phyloP scores from a whole-genome alignment of 2,888 invertebrate species.

The Eupithecia pulchellata region DNA sequence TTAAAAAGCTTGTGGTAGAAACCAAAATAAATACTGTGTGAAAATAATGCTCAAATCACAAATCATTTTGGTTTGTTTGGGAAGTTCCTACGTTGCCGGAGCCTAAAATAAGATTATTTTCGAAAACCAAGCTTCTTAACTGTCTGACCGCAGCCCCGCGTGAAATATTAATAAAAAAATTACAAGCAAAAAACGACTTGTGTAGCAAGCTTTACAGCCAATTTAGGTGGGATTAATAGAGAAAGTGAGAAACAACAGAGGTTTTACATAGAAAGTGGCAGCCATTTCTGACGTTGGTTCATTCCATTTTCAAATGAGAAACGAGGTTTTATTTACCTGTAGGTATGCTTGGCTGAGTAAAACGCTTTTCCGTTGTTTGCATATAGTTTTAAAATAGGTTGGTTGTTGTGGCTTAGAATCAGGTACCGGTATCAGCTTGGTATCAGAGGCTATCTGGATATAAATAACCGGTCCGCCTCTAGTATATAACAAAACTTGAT shows the following conservation, averaged over 20 bases:
- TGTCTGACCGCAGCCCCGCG: conserved; percentile 20
- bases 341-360: neutral
- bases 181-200: conserved; percentile 37
- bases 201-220: conserved; percentile 43
- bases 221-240: conserved; percentile 45
- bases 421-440: too few species aligned
- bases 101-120: neutral
- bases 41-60: too few species aligned
- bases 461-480: too few species aligned
- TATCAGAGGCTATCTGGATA: too few species aligned
- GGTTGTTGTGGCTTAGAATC: too few species aligned
- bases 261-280: conserved; percentile 32
- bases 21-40: too few species aligned
- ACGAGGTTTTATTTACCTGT: conserved; percentile 4
- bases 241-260: conserved; percentile 39
- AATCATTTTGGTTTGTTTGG: too few species aligned
- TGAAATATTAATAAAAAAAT: conserved; percentile 43
- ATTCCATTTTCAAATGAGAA: conserved; percentile 21
- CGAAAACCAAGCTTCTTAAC: conserved; percentile 11
- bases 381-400: neutral
- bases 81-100: too few species aligned
- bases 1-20: too few species aligned
- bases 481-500: too few species aligned
- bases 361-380: neutral
- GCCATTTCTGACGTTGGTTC: conserved; percentile 26